phyloP scores from a whole-genome alignment of 1,140 invertebrate genomes.

The Chymomyza costata region DNA sequence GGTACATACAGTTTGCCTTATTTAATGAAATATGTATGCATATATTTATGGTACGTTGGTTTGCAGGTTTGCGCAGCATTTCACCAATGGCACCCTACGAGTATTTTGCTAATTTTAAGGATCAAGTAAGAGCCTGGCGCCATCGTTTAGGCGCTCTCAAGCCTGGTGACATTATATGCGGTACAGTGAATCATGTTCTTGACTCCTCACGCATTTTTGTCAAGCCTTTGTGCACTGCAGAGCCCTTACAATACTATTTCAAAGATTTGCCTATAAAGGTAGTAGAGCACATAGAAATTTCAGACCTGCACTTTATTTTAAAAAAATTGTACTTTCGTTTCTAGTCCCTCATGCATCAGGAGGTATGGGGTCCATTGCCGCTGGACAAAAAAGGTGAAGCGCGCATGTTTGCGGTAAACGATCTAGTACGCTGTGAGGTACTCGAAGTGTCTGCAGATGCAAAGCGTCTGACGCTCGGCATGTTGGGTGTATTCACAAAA shows the following conservation, averaged over 20 bases:
- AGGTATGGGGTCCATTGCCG: slow-evolving; percentile 45
- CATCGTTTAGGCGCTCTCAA: slow-evolving; percentile 76
- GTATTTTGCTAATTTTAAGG: slow-evolving; percentile 79
- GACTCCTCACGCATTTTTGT: slow-evolving; percentile 84
- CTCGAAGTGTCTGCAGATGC: slow-evolving; percentile 89
- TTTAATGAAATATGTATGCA: too few relatives aligned
- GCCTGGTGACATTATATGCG: slow-evolving; percentile 89
- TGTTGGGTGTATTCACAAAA: slow-evolving; percentile 85
- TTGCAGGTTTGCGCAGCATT: slow-evolving; percentile 16
- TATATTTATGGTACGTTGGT: too few relatives aligned
- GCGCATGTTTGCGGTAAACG: slow-evolving; percentile 87
- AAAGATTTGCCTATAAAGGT: slow-evolving; percentile 90
- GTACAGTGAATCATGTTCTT: slow-evolving; percentile 81
- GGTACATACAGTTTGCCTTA: slow-evolving; percentile 22
- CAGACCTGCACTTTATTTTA: not conserved
- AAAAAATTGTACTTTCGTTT: not conserved
- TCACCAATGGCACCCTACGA: slow-evolving; percentile 86
- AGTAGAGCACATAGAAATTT: slow-evolving; percentile 11
- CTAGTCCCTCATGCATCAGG: slow-evolving; percentile 47
- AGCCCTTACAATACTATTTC: slow-evolving; percentile 85
- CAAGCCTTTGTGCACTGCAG: slow-evolving; percentile 88
- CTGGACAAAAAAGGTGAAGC: slow-evolving; percentile 86
- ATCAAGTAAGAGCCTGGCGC: slow-evolving; percentile 50
- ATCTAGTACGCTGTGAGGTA: slow-evolving; percentile 91
- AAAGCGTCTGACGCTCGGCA: slow-evolving; percentile 90